Percentiles rank a stretch among this genome's conserved stretches.
Evolutionary conservation across 2,888 invertebrate species (phyloP).

Genomic region (Lathronympha strigana): DNA sequence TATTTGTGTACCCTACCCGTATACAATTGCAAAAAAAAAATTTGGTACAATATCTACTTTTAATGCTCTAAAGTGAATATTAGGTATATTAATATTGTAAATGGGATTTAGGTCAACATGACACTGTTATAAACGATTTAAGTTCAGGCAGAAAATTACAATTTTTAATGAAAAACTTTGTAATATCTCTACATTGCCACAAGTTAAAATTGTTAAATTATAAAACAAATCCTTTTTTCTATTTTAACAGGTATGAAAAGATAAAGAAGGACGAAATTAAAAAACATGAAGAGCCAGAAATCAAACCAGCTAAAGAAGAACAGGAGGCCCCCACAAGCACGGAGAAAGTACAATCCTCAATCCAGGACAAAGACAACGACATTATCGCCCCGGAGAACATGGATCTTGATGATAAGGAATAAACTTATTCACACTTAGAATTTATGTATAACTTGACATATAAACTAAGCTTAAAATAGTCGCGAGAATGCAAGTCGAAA

Average conservation of each 20-base stretch:
- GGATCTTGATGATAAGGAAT: conserved; percentile 69
- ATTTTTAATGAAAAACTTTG: too few species aligned
- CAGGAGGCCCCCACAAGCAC: conserved; percentile 15
- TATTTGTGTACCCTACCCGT: too few species aligned
- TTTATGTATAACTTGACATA: conserved; percentile 22
- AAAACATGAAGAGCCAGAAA: conserved; percentile 41
- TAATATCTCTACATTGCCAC: too few species aligned
- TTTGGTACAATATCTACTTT: too few species aligned
- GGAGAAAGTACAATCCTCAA: conserved; percentile 41
- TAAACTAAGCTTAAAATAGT: conserved; percentile 33
- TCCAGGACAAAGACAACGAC: conserved; percentile 49
- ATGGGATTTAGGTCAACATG: too few species aligned
- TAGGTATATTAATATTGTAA: too few species aligned
- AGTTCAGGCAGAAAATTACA: too few species aligned
- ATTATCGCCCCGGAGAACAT: conserved; percentile 60
- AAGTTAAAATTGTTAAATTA: too few species aligned
- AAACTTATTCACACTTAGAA: conserved; percentile 38
- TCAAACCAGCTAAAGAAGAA: conserved; percentile 36
- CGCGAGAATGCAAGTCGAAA: background rate
- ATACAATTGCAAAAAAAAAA: too few species aligned
- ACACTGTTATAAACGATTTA: too few species aligned
- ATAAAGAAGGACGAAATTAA: conserved; percentile 50
- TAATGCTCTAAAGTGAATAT: too few species aligned
- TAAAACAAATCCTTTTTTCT: background rate
- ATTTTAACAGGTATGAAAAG: conserved; percentile 52